Evolutionary conservation across 2,888 invertebrate genomes (phyloP), one percentile per base, ranked within the genome.

Genomic region (Drosophila colorata): DNA sequence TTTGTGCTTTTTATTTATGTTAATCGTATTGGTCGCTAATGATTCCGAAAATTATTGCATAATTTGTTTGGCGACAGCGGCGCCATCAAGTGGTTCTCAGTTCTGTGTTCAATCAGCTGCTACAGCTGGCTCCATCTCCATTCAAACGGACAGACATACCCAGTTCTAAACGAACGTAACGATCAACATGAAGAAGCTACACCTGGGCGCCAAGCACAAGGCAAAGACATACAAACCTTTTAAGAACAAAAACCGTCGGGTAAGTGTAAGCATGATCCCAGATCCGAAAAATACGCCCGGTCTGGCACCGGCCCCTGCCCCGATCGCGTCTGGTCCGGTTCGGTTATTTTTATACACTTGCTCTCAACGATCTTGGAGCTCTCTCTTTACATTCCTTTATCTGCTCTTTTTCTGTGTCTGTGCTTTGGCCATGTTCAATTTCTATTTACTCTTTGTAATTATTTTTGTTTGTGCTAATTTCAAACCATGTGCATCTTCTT

Each of bases 231-330:
- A 87, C 49, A 87, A 88, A 33, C 87, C 91, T 81, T 91, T 91
- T 73, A 80, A 78, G 80, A 87, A 83, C 67, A 88, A 90, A 75
- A 91, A 87, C 60, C 90, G 91, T 69, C 88, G 91, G 91, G 91
- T 91, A 85, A 91, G 91, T 72, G 63, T 31, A 68, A 25, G 31
- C 40, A 68, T 51, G 51, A 47, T 55, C 55, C 65, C 55, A 51
- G 73, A 51, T 58, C 23, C 43, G 37, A 44, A 49, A 58, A 9
- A 56, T 25, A 44, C 16, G 37, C 56, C 23, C 11, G 9, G 33
- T n/a, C 53, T 37, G 28, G 6, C 11, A 13, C 23, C 28, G 25
- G 6, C 52, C 33, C 33, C 28, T 8, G 9, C 47, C 31, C 31
- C 31, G 11, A 31, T 11, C 16, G 20, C 40, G 41, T 16, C 44